Evolutionary conservation across 2,888 invertebrate genomes (phyloP).

Genomic region (Hyppa rectilinea): DNA sequence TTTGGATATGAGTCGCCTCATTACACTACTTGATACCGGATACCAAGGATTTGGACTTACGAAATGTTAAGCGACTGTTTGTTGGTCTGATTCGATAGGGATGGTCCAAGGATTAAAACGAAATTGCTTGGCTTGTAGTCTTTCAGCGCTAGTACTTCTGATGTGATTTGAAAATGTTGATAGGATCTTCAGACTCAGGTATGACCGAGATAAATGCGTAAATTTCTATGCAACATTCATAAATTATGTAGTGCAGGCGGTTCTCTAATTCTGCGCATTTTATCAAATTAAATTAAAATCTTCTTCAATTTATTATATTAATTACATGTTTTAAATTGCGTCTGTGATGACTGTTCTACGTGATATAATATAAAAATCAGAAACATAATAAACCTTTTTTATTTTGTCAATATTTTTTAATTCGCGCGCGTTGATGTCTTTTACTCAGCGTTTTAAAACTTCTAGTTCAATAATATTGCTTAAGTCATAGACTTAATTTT

Average conservation of each 20-base stretch:
- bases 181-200: neutral
- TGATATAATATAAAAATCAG: neutral
- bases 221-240: no score
- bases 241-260: neutral
- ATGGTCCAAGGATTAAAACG: neutral
- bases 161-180: neutral
- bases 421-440: conserved; percentile 78
- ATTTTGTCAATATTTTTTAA: neutral
- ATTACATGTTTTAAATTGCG: neutral
- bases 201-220: neutral
- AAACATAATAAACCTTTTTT: neutral
- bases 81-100: conserved; percentile 11
- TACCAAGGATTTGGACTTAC: conserved; percentile 29
- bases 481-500: neutral
- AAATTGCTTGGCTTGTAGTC: neutral
- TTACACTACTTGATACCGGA: conserved; percentile 56
- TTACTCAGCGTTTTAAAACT: conserved; percentile 54
- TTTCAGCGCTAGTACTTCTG: neutral
- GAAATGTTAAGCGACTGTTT: conserved; percentile 37
- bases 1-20: conserved; percentile 56
- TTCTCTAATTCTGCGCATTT: neutral
- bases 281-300: neutral
- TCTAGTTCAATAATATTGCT: neutral
- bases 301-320: no score
- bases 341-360: neutral